Evolutionary conservation across 2,113 vertebrate species (phyloP), one percentile per base, ranked within the genome.

Genomic region (Pterocles gutturalis): DNA sequence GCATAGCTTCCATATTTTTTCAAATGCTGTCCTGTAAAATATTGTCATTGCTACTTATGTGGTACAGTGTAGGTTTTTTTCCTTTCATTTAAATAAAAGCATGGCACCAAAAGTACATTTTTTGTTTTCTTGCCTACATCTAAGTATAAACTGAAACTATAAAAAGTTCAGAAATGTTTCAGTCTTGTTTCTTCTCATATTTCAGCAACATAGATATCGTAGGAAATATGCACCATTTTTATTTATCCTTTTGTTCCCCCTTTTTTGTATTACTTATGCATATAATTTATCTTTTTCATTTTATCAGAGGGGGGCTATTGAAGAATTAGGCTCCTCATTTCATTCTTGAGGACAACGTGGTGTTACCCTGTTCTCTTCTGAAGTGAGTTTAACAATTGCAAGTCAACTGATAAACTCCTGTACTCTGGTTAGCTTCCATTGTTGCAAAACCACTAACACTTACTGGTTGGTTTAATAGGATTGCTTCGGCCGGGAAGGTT

Each of bases 71-170:
- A 97, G 97, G 41, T 41, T 97, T 98, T 97, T 94, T 96, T 90
- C 98, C 98, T 98, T 98, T 97, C 98, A 98, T 99, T 98, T 98
- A 92, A 99, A 99, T 99, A 99, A 99, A 99, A 98, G 99, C 99
- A 99, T 99, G 99, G 98, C 98, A 98, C 98, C 98, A 95, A 97
- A 89, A 80, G n/a, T 66, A 76, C 55, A 1, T 83, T 95, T 94
- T 88, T 87, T 73, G 80, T 87, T 95, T 90, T 80, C 58, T 95
- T 94, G 57, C 38, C 92, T 95, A 65, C 61, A n/a, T 84, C 31
- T 92, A 48, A 87, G 36, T 41, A 66, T 72, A 87, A 88, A 75
- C 46, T 62, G 48, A 77, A 80, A 51, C 36, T 62, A 11, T 58
- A 33, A 58, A 34, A 83, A 65, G 28, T 87, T 87, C 33, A 34